phyloP scores from a whole-genome alignment of 2,797 vertebrate species.

The Sparidentex hasta region DNA sequence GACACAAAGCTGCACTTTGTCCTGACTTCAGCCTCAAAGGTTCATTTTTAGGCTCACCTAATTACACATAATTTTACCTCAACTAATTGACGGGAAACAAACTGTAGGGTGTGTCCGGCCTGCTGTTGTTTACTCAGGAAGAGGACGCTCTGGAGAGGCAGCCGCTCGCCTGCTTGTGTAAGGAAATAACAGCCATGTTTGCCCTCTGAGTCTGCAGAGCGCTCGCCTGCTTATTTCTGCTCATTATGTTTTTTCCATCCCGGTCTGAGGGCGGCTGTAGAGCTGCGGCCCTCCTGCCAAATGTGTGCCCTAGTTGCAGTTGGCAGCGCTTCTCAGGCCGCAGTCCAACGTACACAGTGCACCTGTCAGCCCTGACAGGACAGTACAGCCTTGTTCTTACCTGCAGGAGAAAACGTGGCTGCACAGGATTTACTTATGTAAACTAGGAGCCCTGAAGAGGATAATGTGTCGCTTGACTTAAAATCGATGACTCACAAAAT shows the following conservation, averaged over 20 bases:
- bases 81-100: constrained; percentile 32
- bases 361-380: constrained; percentile 66
- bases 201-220: constrained; percentile 25
- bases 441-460: neutral
- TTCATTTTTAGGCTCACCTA: neutral
- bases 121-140: constrained; percentile 44
- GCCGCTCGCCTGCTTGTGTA: constrained; percentile 22
- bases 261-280: constrained; percentile 32
- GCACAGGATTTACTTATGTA: neutral
- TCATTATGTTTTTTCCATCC: constrained; percentile 71
- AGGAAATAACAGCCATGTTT: constrained; percentile 51
- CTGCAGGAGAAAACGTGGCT: constrained; percentile 1
- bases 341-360: constrained; percentile 57
- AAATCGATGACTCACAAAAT: no score
- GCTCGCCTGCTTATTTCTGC: constrained; percentile 62
- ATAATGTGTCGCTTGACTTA: no score
- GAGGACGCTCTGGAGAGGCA: neutral
- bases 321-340: constrained; percentile 57
- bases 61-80: constrained; percentile 5
- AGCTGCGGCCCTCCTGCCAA: constrained; percentile 50
- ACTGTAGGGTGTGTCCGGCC: constrained; percentile 24
- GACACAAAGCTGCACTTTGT: constrained; percentile 5
- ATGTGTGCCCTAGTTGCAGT: constrained; percentile 59
- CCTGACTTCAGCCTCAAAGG: neutral
- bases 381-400: constrained; percentile 56